phyloP scores from a whole-genome alignment of 2,797 vertebrate species.

The Perodicticus potto region DNA sequence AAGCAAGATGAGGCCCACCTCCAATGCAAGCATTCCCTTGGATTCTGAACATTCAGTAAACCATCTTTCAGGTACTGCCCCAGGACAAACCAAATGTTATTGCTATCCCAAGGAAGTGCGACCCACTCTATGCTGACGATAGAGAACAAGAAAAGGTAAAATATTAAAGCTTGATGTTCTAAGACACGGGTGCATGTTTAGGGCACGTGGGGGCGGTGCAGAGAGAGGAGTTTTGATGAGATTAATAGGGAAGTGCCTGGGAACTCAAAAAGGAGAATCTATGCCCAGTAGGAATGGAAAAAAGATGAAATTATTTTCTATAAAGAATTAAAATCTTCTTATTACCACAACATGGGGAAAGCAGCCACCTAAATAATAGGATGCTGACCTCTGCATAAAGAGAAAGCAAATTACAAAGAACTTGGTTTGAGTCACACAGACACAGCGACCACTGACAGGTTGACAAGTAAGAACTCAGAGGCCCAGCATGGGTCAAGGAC shows the following conservation, averaged over 20 bases:
- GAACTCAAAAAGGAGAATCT: not conserved
- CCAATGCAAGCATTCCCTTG: not conserved
- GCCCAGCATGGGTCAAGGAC: not conserved
- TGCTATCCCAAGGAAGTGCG: constrained; percentile 29
- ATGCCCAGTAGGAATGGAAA: not conserved
- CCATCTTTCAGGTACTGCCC: not conserved
- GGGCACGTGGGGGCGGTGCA: not conserved
- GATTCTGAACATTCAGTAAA: constrained; percentile 38
- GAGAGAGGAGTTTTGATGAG: not conserved
- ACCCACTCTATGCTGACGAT: not conserved
- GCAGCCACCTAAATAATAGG: not conserved
- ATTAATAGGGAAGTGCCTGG: not conserved
- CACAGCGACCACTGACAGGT: not conserved
- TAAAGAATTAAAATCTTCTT: constrained; percentile 25
- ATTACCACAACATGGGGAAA: constrained; percentile 16
- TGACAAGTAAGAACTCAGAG: constrained; percentile 14
- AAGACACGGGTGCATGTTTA: not conserved
- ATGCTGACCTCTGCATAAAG: constrained; percentile 52
- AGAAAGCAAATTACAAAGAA: constrained; percentile 51
- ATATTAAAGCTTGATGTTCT: constrained; percentile 43
- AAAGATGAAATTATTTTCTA: not conserved
- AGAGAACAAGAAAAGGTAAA: not conserved
- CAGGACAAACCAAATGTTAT: constrained; percentile 35
- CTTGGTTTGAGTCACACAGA: constrained; percentile 21
- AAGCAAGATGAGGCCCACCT: not conserved